These are phyloP conservation scores for Halotydeus destructor DNA, from an alignment of 1,140 invertebrate genomes.

Conservation along the genomic window DNA sequence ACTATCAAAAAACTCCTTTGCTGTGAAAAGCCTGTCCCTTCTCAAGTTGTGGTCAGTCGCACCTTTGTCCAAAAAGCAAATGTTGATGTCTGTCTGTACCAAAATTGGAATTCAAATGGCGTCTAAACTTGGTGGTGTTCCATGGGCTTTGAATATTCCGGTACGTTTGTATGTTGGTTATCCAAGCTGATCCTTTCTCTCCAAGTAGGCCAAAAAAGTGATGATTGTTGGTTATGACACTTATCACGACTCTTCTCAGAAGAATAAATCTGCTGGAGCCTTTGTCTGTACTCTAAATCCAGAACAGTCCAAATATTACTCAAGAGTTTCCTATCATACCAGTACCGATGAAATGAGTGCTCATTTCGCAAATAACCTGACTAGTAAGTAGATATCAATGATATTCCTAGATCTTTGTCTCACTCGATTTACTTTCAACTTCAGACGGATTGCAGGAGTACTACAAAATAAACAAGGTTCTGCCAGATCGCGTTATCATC, in stretches of 20 bases:
- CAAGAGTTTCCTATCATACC: constrained; percentile 24
- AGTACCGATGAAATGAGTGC: constrained; percentile 25
- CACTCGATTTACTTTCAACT: background rate
- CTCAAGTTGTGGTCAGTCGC: constrained; percentile 44
- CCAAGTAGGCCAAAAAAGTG: constrained; percentile 19
- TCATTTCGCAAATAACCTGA: constrained; percentile 24
- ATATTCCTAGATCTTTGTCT: constrained; percentile 4
- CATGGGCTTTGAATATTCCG: constrained; percentile 34
- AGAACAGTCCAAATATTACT: constrained; percentile 49
- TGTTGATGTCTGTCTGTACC: constrained; percentile 48
- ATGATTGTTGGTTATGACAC: constrained; percentile 33
- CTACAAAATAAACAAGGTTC: constrained; percentile 20
- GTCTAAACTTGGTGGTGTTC: constrained; percentile 35
- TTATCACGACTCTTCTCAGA: constrained; percentile 26
- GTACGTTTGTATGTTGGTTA: constrained; percentile 19
- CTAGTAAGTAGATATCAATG: constrained; percentile 7
- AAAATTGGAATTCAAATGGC: constrained; percentile 44
- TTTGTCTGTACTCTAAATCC: constrained; percentile 30
- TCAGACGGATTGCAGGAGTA: constrained; percentile 24
- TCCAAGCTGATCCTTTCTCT: background rate
- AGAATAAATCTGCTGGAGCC: constrained; percentile 23
- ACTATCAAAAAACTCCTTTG: constrained; percentile 67
- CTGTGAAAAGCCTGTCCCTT: constrained; percentile 34
- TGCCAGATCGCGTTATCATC: constrained; percentile 26
- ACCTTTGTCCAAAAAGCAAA: constrained; percentile 30